These are phyloP conservation scores for Seira ritae DNA, from an alignment of 2,888 invertebrate genomes.

Conservation along the genomic window DNA sequence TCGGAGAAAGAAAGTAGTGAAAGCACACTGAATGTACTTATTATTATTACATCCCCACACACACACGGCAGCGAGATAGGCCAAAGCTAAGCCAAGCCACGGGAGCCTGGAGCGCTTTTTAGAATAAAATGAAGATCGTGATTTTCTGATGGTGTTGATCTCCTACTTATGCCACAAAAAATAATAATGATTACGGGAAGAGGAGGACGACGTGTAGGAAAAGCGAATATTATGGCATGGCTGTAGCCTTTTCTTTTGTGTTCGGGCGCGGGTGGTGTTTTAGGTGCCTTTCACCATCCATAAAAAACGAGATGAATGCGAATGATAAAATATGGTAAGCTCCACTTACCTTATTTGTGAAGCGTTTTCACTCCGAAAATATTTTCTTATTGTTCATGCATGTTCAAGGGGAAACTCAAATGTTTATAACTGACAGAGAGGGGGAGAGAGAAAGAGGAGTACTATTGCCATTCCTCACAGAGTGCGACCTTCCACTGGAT, in stretches of 20 bases:
- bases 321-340: slow-evolving; percentile 14
- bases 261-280: neutral
- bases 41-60: neutral
- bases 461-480: too few species aligned
- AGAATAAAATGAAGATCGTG: slow-evolving; percentile 57
- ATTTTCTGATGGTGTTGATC: slow-evolving; percentile 52
- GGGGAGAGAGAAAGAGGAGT: too few species aligned
- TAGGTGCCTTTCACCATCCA: neutral
- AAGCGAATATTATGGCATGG: neutral
- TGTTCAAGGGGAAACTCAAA: too few species aligned
- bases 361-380: neutral
- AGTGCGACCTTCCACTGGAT: too few species aligned
- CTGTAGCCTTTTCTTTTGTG: too few species aligned
- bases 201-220: neutral
- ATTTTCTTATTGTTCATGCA: too few species aligned
- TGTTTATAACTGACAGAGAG: too few species aligned
- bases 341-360: neutral
- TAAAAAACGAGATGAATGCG: slow-evolving; percentile 2
- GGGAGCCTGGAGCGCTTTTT: slow-evolving; percentile 49
- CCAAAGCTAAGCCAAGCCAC: neutral
- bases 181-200: slow-evolving; percentile 1
- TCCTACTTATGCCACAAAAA: slow-evolving; percentile 3
- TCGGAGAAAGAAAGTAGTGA: too few species aligned
- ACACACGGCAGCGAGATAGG: neutral
- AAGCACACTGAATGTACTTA: too few species aligned